These are phyloP conservation scores for Drosophila anomelani DNA, from an alignment of 2,888 invertebrate species.

Conservation along the genomic window DNA sequence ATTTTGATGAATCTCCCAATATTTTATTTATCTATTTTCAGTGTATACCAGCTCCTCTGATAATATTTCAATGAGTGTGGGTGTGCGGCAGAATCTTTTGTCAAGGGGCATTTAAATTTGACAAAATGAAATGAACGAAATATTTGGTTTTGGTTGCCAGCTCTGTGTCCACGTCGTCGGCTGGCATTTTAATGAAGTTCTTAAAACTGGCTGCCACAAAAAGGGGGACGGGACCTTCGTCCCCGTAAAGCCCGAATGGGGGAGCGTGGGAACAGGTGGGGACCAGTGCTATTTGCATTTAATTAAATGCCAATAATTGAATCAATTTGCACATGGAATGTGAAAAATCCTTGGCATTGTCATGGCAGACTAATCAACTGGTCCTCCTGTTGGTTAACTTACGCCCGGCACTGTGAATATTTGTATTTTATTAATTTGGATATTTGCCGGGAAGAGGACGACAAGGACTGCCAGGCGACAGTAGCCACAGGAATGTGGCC, in stretches of 20 bases:
- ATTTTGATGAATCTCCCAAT: too few relatives aligned
- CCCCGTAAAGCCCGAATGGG: background rate
- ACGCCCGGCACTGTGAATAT: slow-evolving; percentile 55
- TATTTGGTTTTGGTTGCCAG: slow-evolving; percentile 53
- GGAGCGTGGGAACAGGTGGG: background rate
- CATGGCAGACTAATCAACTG: slow-evolving; percentile 67
- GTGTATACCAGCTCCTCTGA: slow-evolving; percentile 13
- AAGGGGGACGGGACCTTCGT: background rate
- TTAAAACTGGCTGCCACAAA: slow-evolving; percentile 16
- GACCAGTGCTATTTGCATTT: slow-evolving; percentile 64
- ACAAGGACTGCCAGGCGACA: background rate
- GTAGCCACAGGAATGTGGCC: slow-evolving; percentile 47
- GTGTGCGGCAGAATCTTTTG: slow-evolving; percentile 38
- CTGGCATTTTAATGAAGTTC: slow-evolving; percentile 74
- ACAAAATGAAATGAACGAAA: slow-evolving; percentile 67
- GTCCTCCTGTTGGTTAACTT: slow-evolving; percentile 49
- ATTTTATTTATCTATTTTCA: slow-evolving; percentile 1
- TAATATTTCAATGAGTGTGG: slow-evolving; percentile 7
- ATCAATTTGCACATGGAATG: slow-evolving; percentile 75
- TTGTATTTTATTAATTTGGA: slow-evolving; percentile 73
- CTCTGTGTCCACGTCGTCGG: slow-evolving; percentile 33
- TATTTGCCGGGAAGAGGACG: slow-evolving; percentile 46
- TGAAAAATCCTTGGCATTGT: slow-evolving; percentile 66
- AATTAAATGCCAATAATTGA: slow-evolving; percentile 79
- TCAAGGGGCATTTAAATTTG: slow-evolving; percentile 72